These are phyloP conservation scores for Leucoraja erinaceus DNA, from an alignment of 2,113 vertebrate genomes.

Conservation along the genomic window DNA sequence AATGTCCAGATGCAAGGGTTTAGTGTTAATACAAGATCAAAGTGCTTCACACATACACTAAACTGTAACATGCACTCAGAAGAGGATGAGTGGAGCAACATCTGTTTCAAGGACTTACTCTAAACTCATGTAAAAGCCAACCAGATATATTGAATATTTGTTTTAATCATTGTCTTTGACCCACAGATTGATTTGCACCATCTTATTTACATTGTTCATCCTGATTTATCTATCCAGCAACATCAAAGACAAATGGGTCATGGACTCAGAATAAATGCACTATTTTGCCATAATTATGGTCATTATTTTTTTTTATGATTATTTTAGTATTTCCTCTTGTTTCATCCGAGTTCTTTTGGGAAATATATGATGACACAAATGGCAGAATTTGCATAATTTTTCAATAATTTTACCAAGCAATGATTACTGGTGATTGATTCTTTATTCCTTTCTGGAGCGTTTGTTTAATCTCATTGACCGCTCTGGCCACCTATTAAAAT, in stretches of 20 bases:
- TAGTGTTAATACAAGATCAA: neutral
- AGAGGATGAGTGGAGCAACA: neutral
- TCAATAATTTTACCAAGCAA: neutral
- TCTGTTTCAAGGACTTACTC: neutral
- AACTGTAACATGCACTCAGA: neutral
- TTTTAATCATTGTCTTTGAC: neutral
- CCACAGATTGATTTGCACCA: neutral
- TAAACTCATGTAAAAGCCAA: neutral
- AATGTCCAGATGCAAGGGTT: neutral
- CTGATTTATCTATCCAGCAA: neutral
- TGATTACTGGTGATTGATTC: neutral
- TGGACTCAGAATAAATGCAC: neutral
- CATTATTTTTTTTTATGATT: too few relatives aligned
- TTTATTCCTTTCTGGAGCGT: neutral
- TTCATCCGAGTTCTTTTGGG: neutral
- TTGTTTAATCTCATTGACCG: slow-evolving; percentile 22
- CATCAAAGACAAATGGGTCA: neutral
- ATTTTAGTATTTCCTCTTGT: neutral
- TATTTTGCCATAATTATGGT: neutral
- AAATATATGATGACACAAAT: neutral
- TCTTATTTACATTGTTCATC: neutral
- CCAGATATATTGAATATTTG: neutral
- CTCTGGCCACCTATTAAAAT: neutral
- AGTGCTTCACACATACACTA: neutral
- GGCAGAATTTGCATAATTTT: neutral